A percentile compares a stretch with the other conserved stretches of the same genome.
These are phyloP conservation scores for Lacanobia wlatinum DNA, from an alignment of 2,888 invertebrate genomes.

Conservation along the genomic window DNA sequence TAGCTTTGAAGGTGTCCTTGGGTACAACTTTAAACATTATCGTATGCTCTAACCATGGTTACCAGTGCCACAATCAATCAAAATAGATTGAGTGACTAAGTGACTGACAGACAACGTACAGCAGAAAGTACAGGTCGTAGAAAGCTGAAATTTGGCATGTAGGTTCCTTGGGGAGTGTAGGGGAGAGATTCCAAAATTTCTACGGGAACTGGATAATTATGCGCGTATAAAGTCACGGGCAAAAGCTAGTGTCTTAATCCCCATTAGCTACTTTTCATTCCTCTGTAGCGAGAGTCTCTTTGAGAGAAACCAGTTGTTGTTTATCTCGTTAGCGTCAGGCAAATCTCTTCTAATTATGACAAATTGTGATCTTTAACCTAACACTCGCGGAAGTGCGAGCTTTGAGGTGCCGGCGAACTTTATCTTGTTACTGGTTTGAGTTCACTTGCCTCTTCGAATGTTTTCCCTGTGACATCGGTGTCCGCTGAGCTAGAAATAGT, in stretches of 20 bases:
- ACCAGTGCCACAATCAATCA: conserved; percentile 3
- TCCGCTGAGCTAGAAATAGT: background rate
- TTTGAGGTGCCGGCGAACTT: conserved; percentile 14
- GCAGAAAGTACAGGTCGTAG: no score
- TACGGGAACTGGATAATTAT: no score
- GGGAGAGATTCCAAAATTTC: no score
- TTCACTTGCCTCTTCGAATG: conserved; percentile 1
- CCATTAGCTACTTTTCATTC: no score
- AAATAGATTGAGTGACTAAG: no score
- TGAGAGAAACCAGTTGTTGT: conserved; percentile 23
- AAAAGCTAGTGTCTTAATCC: no score
- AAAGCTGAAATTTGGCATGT: no score
- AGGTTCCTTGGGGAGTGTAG: no score
- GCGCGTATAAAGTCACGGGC: no score
- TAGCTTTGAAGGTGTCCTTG: background rate
- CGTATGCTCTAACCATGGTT: background rate
- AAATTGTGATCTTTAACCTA: conserved; percentile 37
- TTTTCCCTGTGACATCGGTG: background rate
- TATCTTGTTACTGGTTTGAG: conserved; percentile 3
- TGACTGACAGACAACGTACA: no score
- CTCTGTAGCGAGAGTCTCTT: conserved; percentile 7
- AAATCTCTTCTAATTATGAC: conserved; percentile 41
- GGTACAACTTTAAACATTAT: background rate
- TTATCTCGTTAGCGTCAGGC: conserved; percentile 33
- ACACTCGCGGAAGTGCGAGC: conserved; percentile 6